Percentiles rank a stretch among this genome's conserved stretches.
phyloP scores from a whole-genome alignment of 2,113 vertebrate genomes.

The Laticauda colubrina region DNA sequence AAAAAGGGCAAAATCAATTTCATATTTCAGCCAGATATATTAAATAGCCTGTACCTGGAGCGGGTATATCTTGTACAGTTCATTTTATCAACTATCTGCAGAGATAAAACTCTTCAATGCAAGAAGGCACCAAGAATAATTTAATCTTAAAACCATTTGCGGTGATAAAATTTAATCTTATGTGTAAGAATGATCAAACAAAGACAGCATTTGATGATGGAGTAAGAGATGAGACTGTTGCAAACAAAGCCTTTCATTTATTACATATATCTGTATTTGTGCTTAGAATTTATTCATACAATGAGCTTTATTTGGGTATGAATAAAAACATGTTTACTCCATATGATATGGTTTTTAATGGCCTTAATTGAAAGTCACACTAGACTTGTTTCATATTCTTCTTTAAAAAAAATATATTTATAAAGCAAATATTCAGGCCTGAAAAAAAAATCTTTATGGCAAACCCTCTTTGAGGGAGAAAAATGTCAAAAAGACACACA shows the following conservation, averaged over 20 bases:
- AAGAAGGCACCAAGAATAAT: constrained; percentile 20
- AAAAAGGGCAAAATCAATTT: constrained; percentile 49
- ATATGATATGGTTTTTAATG: not conserved
- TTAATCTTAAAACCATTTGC: constrained; percentile 5
- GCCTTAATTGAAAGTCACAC: not conserved
- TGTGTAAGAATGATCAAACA: constrained; percentile 24
- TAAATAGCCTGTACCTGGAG: not conserved
- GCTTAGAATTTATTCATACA: constrained; percentile 1
- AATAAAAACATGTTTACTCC: not conserved
- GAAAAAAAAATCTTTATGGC: not conserved
- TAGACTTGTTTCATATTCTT: not conserved
- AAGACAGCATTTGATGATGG: not conserved
- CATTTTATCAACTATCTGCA: not conserved
- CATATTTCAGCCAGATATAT: constrained; percentile 38
- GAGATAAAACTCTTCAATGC: not conserved
- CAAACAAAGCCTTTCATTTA: not conserved
- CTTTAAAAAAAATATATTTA: not conserved
- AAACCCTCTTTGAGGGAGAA: not conserved
- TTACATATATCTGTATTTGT: constrained; percentile 24
- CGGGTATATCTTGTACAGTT: not conserved
- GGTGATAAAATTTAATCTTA: constrained; percentile 43
- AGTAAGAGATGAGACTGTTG: not conserved
- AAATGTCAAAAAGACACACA: constrained; percentile 16
- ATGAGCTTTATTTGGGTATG: not conserved
- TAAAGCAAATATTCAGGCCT: not conserved